Evolutionary conservation across 2,113 vertebrate species (phyloP), one percentile per base, ranked within the genome.

Genomic region (Syngnathus scovelli): DNA sequence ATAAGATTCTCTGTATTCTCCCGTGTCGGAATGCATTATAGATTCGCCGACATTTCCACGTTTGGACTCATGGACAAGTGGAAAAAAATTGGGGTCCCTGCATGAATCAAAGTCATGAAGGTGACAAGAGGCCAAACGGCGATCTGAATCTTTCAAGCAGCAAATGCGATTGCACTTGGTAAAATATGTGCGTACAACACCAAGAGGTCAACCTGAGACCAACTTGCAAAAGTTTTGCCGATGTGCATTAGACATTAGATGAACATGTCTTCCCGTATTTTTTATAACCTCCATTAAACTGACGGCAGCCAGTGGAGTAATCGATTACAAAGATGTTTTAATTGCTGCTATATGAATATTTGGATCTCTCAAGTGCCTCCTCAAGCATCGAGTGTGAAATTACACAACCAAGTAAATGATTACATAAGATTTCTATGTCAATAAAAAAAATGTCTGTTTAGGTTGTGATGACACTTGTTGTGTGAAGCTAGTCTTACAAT

Each of bases 81-180:
- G 27, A 33, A 36, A 58, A 58, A 33, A 58, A 58, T 55, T 36
- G 27, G 55, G 55, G 55, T 58, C 7, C 16, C 55, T 58, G 27
- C 55, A 58, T 58, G 55, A 58, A 58, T 58, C 55, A 58, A 56
- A 56, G 55, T 58, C 55, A 36, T 58, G 27, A 58, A 33, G 55
- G 55, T 58, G 55, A 33, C 23, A 33, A 36, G 27, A 33, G 23
- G 23, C 55, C 55, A 33, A 58, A 16, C 12, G 36, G 59, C 59
- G 39, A 61, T 61, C 18, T 18, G 38, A 38, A 11, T 4, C 19
- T 39, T 61, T 61, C 59, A 39, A 39, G 18, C 18, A 61, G 37
- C 8, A 59, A 59, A 61, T 36, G 12, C 5, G 21, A 33, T 56
- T 27, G 23, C 54, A 15, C 10, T 44, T 56, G 54, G 7, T 56